phyloP scores from a whole-genome alignment of 2,113 vertebrate genomes.

The Agelaius phoeniceus region DNA sequence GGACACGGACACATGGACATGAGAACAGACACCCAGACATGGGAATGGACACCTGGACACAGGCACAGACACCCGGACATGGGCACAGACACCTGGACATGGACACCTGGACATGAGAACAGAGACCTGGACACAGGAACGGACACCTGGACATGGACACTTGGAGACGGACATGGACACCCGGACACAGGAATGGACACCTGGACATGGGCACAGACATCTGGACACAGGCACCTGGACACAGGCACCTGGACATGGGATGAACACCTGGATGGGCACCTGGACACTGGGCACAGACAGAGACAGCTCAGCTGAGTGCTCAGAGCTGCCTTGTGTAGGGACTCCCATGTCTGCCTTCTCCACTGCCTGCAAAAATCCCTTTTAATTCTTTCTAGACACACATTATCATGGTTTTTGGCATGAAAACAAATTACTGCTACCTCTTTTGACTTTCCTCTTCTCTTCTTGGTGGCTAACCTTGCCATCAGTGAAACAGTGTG shows the following conservation, averaged over 20 bases:
- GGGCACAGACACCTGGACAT: neutral
- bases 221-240: no score
- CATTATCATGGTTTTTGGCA: neutral
- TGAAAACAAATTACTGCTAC: neutral
- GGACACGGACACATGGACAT: neutral
- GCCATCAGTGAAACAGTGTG: neutral
- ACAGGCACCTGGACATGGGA: rapidly evolving
- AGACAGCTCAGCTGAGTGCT: rapidly evolving
- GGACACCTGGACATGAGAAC: neutral
- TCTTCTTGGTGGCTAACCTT: neutral
- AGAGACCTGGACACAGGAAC: neutral
- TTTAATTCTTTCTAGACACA: neutral
- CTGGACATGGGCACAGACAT: rapidly evolving
- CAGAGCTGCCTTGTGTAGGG: rapidly evolving
- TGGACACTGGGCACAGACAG: neutral
- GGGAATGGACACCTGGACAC: neutral
- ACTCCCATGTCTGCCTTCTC: rapidly evolving
- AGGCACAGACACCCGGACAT: no score
- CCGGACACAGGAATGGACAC: neutral
- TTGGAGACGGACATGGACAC: neutral
- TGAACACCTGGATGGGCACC: rapidly evolving
- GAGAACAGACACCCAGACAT: neutral
- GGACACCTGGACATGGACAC: no score
- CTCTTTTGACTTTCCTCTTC: neutral
- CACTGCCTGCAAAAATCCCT: neutral